Evolutionary conservation across 2,113 vertebrate species (phyloP).

Genomic region (Puffinus mauretanicus): DNA sequence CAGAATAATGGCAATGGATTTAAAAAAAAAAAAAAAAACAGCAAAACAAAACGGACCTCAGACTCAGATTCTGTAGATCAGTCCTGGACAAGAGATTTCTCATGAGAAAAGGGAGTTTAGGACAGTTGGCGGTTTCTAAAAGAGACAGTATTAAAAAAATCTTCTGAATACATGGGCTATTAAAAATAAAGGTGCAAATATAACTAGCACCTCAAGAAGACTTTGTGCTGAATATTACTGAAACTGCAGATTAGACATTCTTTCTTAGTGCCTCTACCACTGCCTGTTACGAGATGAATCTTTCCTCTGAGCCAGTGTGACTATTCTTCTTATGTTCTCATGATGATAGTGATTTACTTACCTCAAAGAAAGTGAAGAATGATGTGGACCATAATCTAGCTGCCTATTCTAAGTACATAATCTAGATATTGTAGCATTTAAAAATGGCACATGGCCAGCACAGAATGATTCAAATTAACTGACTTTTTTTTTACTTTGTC

Average conservation of each 20-base stretch:
- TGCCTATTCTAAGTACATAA: neutral
- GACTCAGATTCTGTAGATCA: neutral
- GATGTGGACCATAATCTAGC: neutral
- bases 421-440: neutral
- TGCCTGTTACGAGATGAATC: neutral
- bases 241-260: neutral
- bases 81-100: neutral
- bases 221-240: neutral
- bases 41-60: neutral
- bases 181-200: neutral
- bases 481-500: neutral
- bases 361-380: neutral
- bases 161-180: neutral
- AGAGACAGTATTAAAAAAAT: neutral
- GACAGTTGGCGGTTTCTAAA: neutral
- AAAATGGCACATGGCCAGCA: neutral
- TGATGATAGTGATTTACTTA: neutral
- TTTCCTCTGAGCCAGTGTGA: neutral
- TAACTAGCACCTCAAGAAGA: neutral
- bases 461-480: neutral
- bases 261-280: neutral
- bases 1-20: neutral
- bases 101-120: neutral
- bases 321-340: neutral
- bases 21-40: neutral